Percentiles rank a stretch among this genome's conserved stretches.
Evolutionary conservation across 2,113 vertebrate genomes (phyloP).

Genomic region (Melanotaenia duboulayi): DNA sequence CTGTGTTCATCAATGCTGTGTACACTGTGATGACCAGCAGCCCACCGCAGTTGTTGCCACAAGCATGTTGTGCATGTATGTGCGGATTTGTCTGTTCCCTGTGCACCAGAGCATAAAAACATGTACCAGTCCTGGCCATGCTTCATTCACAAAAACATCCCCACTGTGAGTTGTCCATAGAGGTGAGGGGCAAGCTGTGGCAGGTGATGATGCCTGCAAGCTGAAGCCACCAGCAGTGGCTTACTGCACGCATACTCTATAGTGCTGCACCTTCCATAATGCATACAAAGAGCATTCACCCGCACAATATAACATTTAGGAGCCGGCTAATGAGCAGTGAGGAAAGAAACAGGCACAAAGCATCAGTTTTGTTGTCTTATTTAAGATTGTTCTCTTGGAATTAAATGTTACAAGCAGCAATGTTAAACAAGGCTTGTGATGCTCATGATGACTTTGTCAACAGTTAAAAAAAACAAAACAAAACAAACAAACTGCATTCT

Average conservation of each 20-base stretch:
- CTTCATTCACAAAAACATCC: conserved; percentile 49
- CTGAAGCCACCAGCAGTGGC: neutral
- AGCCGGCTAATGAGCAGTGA: neutral
- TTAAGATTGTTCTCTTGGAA: neutral
- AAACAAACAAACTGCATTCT: too few relatives aligned
- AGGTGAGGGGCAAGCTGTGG: conserved; percentile 35
- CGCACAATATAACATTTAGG: neutral
- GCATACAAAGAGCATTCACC: neutral
- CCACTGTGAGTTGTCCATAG: conserved; percentile 15
- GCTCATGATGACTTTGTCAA: neutral
- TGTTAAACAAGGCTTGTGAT: neutral
- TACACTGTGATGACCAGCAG: neutral
- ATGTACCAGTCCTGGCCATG: conserved; percentile 27
- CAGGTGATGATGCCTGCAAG: neutral
- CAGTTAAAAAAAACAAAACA: too few relatives aligned
- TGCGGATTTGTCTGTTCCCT: conserved; percentile 2
- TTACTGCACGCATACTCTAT: conserved; percentile 8
- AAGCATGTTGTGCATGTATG: neutral
- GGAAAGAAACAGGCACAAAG: neutral
- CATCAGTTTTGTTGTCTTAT: neutral
- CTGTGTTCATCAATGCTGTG: conserved; percentile 2
- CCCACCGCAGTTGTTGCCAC: neutral
- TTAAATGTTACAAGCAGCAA: neutral
- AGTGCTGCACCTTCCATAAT: neutral
- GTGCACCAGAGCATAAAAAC: conserved; percentile 46